A percentile compares a stretch with the other conserved stretches of the same genome.
Evolutionary conservation across 2,888 invertebrate genomes (phyloP).

Genomic region (Silvanus unidentatus): DNA sequence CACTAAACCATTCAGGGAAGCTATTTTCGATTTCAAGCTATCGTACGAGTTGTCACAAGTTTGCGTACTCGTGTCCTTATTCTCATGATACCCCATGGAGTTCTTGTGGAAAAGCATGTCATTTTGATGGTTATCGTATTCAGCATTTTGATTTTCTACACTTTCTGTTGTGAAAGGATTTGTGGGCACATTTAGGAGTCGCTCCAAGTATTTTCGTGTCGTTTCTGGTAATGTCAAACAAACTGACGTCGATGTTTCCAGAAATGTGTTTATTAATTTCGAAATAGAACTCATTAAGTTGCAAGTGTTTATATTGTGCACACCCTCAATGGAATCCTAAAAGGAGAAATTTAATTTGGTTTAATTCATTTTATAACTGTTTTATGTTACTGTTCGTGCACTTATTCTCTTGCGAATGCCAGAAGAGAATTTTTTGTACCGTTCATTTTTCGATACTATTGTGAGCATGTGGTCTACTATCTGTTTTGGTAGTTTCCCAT

Average conservation of each 20-base stretch:
- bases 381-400: neutral
- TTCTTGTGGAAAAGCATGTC: neutral
- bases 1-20: slow-evolving; percentile 30
- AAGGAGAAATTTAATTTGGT: no score
- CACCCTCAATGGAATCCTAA: neutral
- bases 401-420: slow-evolving; percentile 10
- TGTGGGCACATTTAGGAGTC: neutral
- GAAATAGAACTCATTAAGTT: neutral
- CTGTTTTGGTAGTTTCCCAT: slow-evolving; percentile 16
- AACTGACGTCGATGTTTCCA: neutral
- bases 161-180: no score
- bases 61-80: neutral
- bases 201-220: neutral
- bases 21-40: slow-evolving; percentile 14
- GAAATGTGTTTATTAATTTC: slow-evolving; percentile 1
- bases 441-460: slow-evolving; percentile 14
- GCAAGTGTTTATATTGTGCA: neutral
- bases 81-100: neutral
- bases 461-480: slow-evolving; percentile 18
- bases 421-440: slow-evolving; percentile 13
- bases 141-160: neutral
- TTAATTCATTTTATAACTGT: no score
- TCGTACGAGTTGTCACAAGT: neutral
- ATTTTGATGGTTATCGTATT: slow-evolving; percentile 4
- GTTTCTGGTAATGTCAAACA: no score